phyloP scores from a whole-genome alignment of 1,140 invertebrate genomes.

The Diuraphis noxia region DNA sequence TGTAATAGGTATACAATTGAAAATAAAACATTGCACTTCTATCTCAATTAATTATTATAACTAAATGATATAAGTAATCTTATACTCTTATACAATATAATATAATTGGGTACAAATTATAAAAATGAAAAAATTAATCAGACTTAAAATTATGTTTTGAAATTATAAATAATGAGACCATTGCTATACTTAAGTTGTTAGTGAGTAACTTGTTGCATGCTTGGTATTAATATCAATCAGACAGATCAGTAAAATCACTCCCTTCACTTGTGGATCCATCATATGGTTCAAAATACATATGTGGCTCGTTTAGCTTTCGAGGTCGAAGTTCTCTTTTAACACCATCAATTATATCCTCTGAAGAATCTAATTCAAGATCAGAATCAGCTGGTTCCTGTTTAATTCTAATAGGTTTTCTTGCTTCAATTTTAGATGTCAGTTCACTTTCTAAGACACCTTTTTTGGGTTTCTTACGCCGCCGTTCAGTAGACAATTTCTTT shows the following conservation, averaged over 20 bases:
- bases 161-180: background rate
- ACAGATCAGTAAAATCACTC: slow-evolving; percentile 27
- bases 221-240: background rate
- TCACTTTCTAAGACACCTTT: background rate
- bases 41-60: background rate
- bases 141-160: background rate
- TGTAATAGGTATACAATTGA: background rate
- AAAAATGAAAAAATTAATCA: background rate
- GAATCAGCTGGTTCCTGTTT: slow-evolving; percentile 14
- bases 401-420: slow-evolving; percentile 5
- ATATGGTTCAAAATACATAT: slow-evolving; percentile 45
- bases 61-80: background rate
- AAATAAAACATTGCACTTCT: background rate
- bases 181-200: background rate
- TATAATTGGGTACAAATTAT: background rate
- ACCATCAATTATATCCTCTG: background rate
- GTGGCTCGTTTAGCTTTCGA: background rate
- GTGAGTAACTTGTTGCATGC: background rate
- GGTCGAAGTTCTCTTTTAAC: slow-evolving; percentile 28
- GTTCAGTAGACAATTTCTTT: background rate
- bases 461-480: background rate
- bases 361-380: background rate
- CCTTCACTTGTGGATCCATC: slow-evolving; percentile 27
- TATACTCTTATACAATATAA: too few relatives aligned
- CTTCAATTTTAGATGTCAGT: background rate